Percentiles rank a stretch among this genome's conserved stretches.
Evolutionary conservation across 2,113 vertebrate genomes (phyloP).

Genomic region (Osmerus eperlanus): DNA sequence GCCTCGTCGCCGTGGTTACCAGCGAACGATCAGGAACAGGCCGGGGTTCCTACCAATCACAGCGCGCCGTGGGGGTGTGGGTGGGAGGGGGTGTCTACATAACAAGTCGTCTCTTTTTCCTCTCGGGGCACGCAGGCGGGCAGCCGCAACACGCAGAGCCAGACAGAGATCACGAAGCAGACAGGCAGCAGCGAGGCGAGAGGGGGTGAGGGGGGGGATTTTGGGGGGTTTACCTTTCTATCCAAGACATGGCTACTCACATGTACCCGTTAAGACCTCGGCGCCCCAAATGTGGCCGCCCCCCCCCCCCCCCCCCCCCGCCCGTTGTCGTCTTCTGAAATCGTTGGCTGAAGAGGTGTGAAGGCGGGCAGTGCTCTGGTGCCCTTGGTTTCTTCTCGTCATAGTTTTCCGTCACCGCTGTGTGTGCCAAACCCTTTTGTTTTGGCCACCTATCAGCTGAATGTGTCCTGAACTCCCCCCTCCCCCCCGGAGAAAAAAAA

Average conservation of each 20-base stretch:
- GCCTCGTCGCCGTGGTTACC: no score
- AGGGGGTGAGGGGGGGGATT: background rate
- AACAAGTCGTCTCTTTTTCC: background rate
- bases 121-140: background rate
- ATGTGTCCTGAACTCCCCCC: slow-evolving; percentile 49
- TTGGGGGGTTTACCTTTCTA: no score
- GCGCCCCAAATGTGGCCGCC: background rate
- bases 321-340: no score
- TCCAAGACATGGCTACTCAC: background rate
- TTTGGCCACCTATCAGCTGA: slow-evolving; percentile 33
- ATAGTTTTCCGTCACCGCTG: slow-evolving; percentile 28
- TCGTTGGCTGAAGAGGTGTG: no score
- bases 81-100: background rate
- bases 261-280: background rate
- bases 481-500: no score
- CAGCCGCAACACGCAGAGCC: background rate
- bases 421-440: slow-evolving; percentile 18
- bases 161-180: background rate
- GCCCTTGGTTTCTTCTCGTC: background rate
- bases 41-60: background rate
- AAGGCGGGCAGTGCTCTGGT: no score
- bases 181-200: background rate
- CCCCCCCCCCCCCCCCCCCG: no score
- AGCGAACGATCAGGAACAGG: no score
- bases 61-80: background rate